These are phyloP conservation scores for Luffia ferchaultella DNA, from an alignment of 2,888 invertebrate species.

Conservation along the genomic window DNA sequence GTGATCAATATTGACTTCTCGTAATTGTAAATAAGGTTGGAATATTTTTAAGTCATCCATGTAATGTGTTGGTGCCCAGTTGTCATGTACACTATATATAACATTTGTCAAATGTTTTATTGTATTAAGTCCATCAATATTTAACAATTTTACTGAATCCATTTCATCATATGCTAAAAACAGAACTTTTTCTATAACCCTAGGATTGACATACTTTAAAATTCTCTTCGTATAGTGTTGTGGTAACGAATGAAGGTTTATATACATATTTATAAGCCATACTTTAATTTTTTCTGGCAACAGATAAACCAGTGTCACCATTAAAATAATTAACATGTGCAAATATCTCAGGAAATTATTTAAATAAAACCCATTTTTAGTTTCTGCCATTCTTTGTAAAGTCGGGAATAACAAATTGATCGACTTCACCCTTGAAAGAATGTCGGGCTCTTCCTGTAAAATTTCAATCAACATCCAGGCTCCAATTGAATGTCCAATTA, in stretches of 20 bases:
- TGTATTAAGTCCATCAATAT: slow-evolving; percentile 69
- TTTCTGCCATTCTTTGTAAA: slow-evolving; percentile 80
- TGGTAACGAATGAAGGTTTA: slow-evolving; percentile 59
- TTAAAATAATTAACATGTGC: slow-evolving; percentile 31
- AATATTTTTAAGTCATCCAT: slow-evolving; percentile 67
- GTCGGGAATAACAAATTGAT: slow-evolving; percentile 87
- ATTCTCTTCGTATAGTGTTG: slow-evolving; percentile 51
- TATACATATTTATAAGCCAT: slow-evolving; percentile 63
- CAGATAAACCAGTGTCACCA: slow-evolving; percentile 40
- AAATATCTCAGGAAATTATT: slow-evolving; percentile 63
- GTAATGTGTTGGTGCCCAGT: slow-evolving; percentile 83
- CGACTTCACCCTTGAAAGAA: slow-evolving; percentile 65
- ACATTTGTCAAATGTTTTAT: slow-evolving; percentile 67
- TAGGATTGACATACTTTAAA: slow-evolving; percentile 65
- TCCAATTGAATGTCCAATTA: slow-evolving; percentile 93
- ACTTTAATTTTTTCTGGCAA: slow-evolving; percentile 62
- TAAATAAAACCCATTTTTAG: slow-evolving; percentile 77
- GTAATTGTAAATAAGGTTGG: slow-evolving; percentile 34
- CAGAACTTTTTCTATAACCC: slow-evolving; percentile 70
- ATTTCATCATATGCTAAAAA: slow-evolving; percentile 83
- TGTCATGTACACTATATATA: slow-evolving; percentile 81
- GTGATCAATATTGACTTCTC: slow-evolving; percentile 63
- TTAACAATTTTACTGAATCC: slow-evolving; percentile 73
- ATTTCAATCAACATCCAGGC: slow-evolving; percentile 83
- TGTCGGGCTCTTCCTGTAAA: slow-evolving; percentile 62